These are phyloP conservation scores for Phataginus tricuspis DNA, from an alignment of 2,797 vertebrate species.

Conservation along the genomic window DNA sequence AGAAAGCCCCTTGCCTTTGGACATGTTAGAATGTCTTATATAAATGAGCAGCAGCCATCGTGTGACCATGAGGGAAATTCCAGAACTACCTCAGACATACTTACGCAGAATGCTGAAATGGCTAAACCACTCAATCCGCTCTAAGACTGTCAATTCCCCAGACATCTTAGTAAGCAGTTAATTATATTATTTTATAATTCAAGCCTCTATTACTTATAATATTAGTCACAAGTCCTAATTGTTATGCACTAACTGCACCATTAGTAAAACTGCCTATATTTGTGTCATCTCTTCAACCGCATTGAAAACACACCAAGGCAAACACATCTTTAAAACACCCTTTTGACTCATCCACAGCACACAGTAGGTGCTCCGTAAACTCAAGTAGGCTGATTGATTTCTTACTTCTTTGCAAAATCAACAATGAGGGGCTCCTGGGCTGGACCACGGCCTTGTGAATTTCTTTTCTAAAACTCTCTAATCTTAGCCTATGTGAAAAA, in stretches of 20 bases:
- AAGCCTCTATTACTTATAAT: neutral
- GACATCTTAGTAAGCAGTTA: neutral
- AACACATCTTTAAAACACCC: neutral
- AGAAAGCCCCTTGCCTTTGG: neutral
- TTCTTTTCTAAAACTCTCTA: constrained; percentile 63
- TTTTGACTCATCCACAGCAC: neutral
- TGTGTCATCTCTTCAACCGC: neutral
- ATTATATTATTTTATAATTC: neutral
- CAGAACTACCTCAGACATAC: neutral
- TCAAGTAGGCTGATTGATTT: neutral
- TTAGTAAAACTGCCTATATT: neutral
- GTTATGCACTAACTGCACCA: neutral
- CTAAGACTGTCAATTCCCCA: neutral
- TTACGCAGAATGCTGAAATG: neutral
- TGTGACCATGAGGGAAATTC: neutral
- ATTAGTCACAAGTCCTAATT: neutral
- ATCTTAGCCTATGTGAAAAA: constrained; percentile 82
- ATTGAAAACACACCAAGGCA: neutral
- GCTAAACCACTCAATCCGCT: neutral
- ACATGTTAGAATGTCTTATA: neutral
- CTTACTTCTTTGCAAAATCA: constrained; percentile 5
- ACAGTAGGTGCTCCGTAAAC: neutral
- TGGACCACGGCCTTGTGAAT: constrained; percentile 50
- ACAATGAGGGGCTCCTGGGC: neutral
- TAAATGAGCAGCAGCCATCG: neutral